phyloP scores from a whole-genome alignment of 2,797 vertebrate genomes.

The Pseudomugil gertrudae region DNA sequence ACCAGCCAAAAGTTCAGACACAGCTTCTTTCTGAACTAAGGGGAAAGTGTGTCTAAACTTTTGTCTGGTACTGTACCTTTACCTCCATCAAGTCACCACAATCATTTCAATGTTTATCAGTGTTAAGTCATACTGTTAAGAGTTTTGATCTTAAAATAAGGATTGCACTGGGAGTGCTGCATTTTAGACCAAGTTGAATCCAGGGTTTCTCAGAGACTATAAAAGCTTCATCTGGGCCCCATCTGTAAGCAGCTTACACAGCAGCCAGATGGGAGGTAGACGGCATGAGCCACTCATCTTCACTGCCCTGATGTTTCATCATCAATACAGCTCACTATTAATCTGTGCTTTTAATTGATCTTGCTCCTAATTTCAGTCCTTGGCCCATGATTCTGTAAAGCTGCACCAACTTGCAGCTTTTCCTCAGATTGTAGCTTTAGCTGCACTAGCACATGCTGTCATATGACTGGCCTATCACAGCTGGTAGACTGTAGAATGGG shows the following conservation, averaged over 20 bases:
- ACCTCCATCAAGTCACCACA: too few species aligned
- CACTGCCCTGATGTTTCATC: slow-evolving; percentile 13
- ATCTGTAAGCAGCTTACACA: slow-evolving; percentile 63
- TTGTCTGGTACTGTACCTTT: too few species aligned
- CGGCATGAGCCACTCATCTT: slow-evolving; percentile 55
- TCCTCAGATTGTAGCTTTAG: slow-evolving; percentile 41
- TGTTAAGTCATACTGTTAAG: not conserved
- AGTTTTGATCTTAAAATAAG: slow-evolving; percentile 10
- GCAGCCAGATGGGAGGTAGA: slow-evolving; percentile 46
- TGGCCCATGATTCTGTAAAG: not conserved
- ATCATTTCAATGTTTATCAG: too few species aligned
- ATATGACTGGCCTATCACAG: slow-evolving; percentile 31
- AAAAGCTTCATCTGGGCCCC: slow-evolving; percentile 65
- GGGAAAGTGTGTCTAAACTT: too few species aligned
- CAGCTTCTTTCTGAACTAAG: too few species aligned
- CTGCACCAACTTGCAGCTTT: slow-evolving; percentile 23
- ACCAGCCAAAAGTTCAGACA: too few species aligned
- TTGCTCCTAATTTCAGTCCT: slow-evolving; percentile 31
- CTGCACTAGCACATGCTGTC: slow-evolving; percentile 30
- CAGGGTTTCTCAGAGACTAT: slow-evolving; percentile 56
- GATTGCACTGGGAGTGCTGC: slow-evolving; percentile 27
- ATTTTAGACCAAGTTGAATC: slow-evolving; percentile 56
- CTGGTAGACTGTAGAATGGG: slow-evolving; percentile 37
- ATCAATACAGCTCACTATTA: slow-evolving; percentile 26
- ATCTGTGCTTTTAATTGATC: slow-evolving; percentile 52